Evolutionary conservation across 1,140 invertebrate genomes (phyloP), one percentile per base, ranked within the genome.

Genomic region (Anagrus nilaparvatae): DNA sequence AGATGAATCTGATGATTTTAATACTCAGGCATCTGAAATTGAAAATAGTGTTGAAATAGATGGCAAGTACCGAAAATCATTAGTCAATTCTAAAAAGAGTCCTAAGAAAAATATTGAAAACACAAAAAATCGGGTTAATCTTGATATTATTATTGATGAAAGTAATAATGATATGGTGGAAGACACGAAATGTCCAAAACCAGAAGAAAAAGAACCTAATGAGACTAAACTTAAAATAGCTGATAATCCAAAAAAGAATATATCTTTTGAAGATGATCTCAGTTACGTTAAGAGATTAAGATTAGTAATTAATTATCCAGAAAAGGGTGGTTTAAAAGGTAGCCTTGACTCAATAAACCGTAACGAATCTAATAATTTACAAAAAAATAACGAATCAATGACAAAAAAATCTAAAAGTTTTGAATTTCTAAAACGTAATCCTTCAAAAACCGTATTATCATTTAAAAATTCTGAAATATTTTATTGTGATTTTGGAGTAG

Each of bases 381-480:
- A 48, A 14, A 42, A 34, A 0, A 43, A 38, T 16, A 55, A 52
- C 20, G 50, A 57, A 25, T 46, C 52, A 4, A 53, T 57, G 32
- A 56, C 60, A 1, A 65, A 67, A 24, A 69, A 67, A 21, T 69
- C 63, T 0, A 69, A 67, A 40, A 69, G 66, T 27, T 67, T 56
- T 36, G 66, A 69, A 18, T 65, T 56, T 3, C 60, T 69, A 17
- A 69, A 67, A 27, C 55, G 50, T 4, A 52, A 38, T 16, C 49
- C 13, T 18, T 28, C 4, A 37, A 3, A 7, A 35, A 16, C 17
- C 32, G 9, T 43, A 36, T 18, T 43, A 17, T 10, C 28, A 3
- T 37, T 29, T 13, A 33, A 41, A 32, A 28, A 12, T 14, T 21
- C 5, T n/a, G 33, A 44, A 12, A 44, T 3, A 35, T n/a, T n/a